Evolutionary conservation across 2,797 vertebrate species (phyloP).

Genomic region (Hyperoplus immaculatus): DNA sequence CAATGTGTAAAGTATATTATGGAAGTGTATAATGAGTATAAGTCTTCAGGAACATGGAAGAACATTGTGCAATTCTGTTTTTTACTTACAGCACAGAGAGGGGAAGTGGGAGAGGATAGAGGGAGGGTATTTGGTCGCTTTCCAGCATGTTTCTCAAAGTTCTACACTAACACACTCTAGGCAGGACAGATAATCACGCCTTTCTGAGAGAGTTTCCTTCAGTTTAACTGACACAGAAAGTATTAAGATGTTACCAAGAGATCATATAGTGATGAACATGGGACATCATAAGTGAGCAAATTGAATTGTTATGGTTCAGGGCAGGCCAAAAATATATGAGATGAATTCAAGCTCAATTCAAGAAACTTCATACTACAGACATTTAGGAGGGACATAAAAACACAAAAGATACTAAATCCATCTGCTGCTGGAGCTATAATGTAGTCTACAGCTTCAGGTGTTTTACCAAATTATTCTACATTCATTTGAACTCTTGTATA

Average conservation of each 20-base stretch:
- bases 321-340: not conserved
- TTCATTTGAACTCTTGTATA: not conserved
- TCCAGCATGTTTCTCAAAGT: slow-evolving; percentile 33
- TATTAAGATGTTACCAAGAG: not conserved
- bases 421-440: not conserved
- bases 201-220: not conserved
- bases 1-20: not conserved
- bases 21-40: not conserved
- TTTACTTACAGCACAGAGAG: slow-evolving; percentile 22
- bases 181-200: slow-evolving; percentile 8
- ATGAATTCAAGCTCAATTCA: not conserved
- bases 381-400: not conserved
- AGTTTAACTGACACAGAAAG: not conserved
- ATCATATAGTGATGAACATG: not conserved
- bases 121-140: slow-evolving; percentile 31
- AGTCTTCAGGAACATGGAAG: not conserved
- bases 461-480: not conserved
- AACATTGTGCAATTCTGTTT: slow-evolving; percentile 60
- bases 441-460: not conserved
- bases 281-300: not conserved
- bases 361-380: not conserved
- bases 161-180: slow-evolving; percentile 21
- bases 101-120: slow-evolving; percentile 46
- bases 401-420: not conserved
- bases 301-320: not conserved